Base-by-base conservation (phyloP, 2,113 vertebrate genomes). In the Octodon degus region DNA sequence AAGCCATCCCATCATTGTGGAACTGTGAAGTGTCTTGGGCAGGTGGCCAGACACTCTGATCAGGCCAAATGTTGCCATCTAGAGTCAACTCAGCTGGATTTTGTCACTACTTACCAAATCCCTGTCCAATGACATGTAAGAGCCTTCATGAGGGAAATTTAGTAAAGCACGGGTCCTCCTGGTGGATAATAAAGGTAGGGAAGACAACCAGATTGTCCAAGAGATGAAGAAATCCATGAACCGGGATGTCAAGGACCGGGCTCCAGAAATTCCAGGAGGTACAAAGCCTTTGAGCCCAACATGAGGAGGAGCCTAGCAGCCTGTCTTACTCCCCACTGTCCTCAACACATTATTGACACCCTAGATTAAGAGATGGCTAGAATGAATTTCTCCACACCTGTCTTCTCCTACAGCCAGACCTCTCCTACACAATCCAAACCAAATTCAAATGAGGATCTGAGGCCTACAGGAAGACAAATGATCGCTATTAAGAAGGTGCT, bases 281-380 rank as follows among this genome's bases (percentile, higher is more conserved):
- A 76, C 55, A 24, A 80, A 96, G 40, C 32, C 47, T 88, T 74
- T 34, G 58, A 93, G 60, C 96, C 96, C 96, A 96, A 97, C 86
- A 96, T 95, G 96, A 97, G 98, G 97, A 98, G 97, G 98, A 97
- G 91, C 94, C 97, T 37, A 87, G 97, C 97, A 94, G 97, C 97
- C 98, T 98, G 98, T 98, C 97, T 96, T 96, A 98, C 98, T 98
- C 98, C 97, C 97, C 82, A 93, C 98, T 98, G 98, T 98, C 98
- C 98, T 98, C 98, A 98, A 97, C 98, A 98, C 97, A 93, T 98
- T 98, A 98, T 97, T 99, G 98, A 98, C 98, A 99, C 99, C 99
- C 98, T 98, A 97, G 88, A 97, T 97, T 97, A 97, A 96, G 60
- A 97, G 97, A 98, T 97, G 98, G 97, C 97, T 96, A 98, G 97